Evolutionary conservation across 2,113 vertebrate genomes (phyloP), one percentile per base, ranked within the genome.

Genomic region (Euleptes europaea): DNA sequence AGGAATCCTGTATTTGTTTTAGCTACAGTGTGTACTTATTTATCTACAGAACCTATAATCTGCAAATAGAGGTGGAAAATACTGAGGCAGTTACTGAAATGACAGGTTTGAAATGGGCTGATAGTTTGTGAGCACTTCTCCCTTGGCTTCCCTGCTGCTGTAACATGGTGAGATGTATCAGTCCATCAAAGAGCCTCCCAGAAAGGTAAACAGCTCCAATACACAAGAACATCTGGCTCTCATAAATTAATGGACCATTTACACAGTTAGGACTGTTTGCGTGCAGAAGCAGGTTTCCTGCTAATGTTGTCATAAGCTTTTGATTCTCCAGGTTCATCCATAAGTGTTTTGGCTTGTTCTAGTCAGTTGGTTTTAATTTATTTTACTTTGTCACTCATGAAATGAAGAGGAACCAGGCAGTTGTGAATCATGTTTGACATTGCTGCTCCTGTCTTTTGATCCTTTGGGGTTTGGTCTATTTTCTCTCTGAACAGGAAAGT

Each of bases 171-270:
- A 90, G 90, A 89, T 88, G 91, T 77, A 86, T 94, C 90, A 94
- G 84, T 94, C 92, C 88, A 84, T 93, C 90, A 87, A 85, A 93
- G 94, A 85, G 89, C 88, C 76, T 90, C 80, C 86, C 93, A 88
- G 84, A 28, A 94, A 92, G 92, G 92, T 93, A 93, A 94, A 94
- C 91, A 94, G 73, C 0, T 12, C 83, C 80, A 0, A 67, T 69
- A 90, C 92, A 88, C 84, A 87, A 88, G 82, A 87, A 91, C 94
- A 94, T 93, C 90, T 95, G 94, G 92, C 93, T 94, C 85, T 91
- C 90, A 92, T 93, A 90, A 92, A 95, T 94, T 95, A 95, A 95
- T 95, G 91, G 93, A 87, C 93, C 90, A 92, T 94, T 95, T 93
- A 94, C 95, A 94, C 90, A 83, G 90, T 35, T 86, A 93, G 92